Evolutionary conservation across 1,140 invertebrate genomes (phyloP), one percentile per base, ranked within the genome.

Genomic region (Ylistrum balloti): DNA sequence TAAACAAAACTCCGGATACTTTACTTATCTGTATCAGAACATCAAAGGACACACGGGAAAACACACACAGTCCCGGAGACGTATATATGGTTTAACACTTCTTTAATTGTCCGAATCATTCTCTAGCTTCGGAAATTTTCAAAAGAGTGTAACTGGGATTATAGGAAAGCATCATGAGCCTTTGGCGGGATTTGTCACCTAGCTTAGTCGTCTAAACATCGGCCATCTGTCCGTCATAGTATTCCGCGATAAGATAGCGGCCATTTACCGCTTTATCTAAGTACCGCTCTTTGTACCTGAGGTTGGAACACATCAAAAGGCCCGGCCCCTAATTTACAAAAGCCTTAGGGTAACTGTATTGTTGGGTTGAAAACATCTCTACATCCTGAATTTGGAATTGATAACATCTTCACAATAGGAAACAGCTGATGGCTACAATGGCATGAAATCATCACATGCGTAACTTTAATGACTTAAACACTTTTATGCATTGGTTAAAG

Each of bases 181-280:
- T 74, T 74, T 74, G 56, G 56, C 56, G 56, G 56, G 56, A 74
- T 74, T 74, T 74, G 56, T 74, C 56, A 17, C 56, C 56, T 74
- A 74, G 17, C n/a, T 28, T 9, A 28, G 56, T 9, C 56, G 5
- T 74, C 56, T 28, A 74, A n/a, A 74, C 56, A 28, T 28, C 56
- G 22, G n/a, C 56, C 56, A 74, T 74, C 56, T 74, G 56, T 28
- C 56, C 9, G 0, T 17, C n/a, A 74, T 74, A 28, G 28, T 74
- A 9, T 74, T 74, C 56, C 22, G n/a, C 56, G 56, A 74, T 74
- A 74, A 74, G 56, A 74, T 74, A 74, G 56, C 22, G 56, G 11
- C 22, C n/a, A 7, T 74, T n/a, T 74, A 74, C 56, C 56, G 56
- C 56, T 74, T 74, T 22, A 7, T 74, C 2, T 74, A 74, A n/a